Base-by-base conservation (phyloP, 1,140 invertebrate genomes). In the Drosophila parvula region DNA sequence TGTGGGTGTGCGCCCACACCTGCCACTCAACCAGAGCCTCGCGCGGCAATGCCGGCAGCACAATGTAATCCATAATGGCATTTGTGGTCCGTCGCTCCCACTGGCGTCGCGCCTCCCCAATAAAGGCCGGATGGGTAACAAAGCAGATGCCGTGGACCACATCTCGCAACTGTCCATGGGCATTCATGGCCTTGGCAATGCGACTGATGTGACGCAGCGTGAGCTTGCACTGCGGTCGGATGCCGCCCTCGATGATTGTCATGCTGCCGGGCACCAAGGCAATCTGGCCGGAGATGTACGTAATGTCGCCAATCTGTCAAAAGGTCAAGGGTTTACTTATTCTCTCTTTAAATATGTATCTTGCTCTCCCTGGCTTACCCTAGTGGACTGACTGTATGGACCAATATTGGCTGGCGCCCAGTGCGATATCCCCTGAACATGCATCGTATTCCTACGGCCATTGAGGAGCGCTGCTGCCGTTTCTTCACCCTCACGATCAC, bases 381-480 rank as follows among this genome's bases (percentile, higher is more conserved):
- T 95, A 64, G 97, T 94, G 28, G 96, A 96, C 93, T 99, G 98
- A 91, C 97, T 98, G 92, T 98, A 99, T 34, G 98, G 98, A 14
- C 98, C 98, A 78, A 99, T 98, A 90, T 98, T 98, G 44, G 97
- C 97, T 6, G 98, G 97, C 5, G 98, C 97, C 98, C 98, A 99
- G 93, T 98, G 97, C 27, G 97, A 98, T 64, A 98, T 95, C 53
- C 97, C 96, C 92, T 98, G 98, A 30, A 98, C 97, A 92, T 98
- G 97, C 96, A 98, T 96, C 10, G 95, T 96, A 45, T 91, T 86
- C 0, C 91, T 73, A 6, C 88, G 84, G 0, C 83, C 83, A 45
- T 78, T 89, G 22, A 81, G 61, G 32, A 90, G 38, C 1, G 67
- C 58, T 50, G 83, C 55, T 12, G 55, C 63, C 45, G 73, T 62